A percentile compares a stretch with the other conserved stretches of the same genome.
Conservation (phyloP, 2,797 vertebrate genomes). For the Enteromius radiatus region DNA sequence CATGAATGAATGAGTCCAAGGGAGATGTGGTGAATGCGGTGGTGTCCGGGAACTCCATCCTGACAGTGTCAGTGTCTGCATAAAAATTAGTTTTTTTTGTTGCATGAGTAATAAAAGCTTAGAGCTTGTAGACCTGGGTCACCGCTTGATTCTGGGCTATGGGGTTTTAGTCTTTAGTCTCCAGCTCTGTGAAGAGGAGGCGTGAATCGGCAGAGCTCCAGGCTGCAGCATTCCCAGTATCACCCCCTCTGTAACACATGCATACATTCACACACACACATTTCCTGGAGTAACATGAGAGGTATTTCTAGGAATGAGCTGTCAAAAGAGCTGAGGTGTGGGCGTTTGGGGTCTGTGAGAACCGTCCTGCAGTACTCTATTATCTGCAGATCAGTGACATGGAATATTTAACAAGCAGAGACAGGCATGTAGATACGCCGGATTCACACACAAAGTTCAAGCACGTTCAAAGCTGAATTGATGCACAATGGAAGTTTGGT, state of each 20-base stretch:
- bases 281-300: slow-evolving; percentile 46
- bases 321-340: slow-evolving; percentile 45
- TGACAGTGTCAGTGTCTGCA: slow-evolving; percentile 8
- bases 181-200: slow-evolving; percentile 18
- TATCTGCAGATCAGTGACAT: slow-evolving; percentile 33
- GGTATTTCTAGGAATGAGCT: slow-evolving; percentile 55
- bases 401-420: slow-evolving; percentile 35
- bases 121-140: slow-evolving; percentile 22
- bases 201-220: slow-evolving; percentile 35
- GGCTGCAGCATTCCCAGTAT: slow-evolving; percentile 34
- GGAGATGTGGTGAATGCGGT: too few relatives aligned
- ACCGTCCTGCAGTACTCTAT: slow-evolving; percentile 40
- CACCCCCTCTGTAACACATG: slow-evolving; percentile 25
- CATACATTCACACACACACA: slow-evolving; percentile 36
- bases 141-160: background rate
- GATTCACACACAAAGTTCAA: slow-evolving; percentile 33
- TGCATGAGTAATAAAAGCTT: slow-evolving; percentile 15
- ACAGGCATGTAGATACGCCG: slow-evolving; percentile 26
- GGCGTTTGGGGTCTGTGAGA: slow-evolving; percentile 53
- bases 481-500: slow-evolving; percentile 48
- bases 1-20: too few relatives aligned
- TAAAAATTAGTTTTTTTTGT: background rate
- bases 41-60: too few relatives aligned
- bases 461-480: slow-evolving; percentile 8
- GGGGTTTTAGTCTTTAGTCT: slow-evolving; percentile 20